Evolutionary conservation across 1,140 invertebrate species (phyloP).

Genomic region (Planococcus citri): DNA sequence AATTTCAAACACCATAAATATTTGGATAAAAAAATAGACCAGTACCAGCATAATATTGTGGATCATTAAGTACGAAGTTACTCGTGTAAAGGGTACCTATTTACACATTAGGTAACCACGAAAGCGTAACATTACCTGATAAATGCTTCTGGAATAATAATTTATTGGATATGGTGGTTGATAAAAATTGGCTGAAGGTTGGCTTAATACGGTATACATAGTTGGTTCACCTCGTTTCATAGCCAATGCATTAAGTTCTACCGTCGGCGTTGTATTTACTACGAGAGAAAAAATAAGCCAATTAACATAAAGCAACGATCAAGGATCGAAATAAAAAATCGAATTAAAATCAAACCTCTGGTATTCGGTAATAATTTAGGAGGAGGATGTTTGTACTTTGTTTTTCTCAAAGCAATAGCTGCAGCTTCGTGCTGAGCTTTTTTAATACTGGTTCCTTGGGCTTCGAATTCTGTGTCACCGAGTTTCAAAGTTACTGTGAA

Average conservation of each 20-base stretch:
- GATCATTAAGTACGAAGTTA: too few species aligned
- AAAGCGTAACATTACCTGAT: slow-evolving; percentile 1
- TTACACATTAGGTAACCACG: too few species aligned
- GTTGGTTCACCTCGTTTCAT: slow-evolving; percentile 89
- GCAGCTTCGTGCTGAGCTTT: slow-evolving; percentile 95
- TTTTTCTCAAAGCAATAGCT: slow-evolving; percentile 66
- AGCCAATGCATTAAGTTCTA: slow-evolving; percentile 84
- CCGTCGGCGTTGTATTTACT: slow-evolving; percentile 79
- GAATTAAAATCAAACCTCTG: too few species aligned
- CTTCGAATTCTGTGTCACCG: slow-evolving; percentile 77
- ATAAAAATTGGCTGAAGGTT: slow-evolving; percentile 34
- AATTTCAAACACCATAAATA: too few species aligned
- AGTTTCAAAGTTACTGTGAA: slow-evolving; percentile 91
- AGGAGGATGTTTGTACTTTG: slow-evolving; percentile 69
- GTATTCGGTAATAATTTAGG: slow-evolving; percentile 40
- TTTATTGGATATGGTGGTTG: slow-evolving; percentile 21
- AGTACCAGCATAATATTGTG: too few species aligned
- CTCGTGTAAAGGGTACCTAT: too few species aligned
- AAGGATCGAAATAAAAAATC: too few species aligned
- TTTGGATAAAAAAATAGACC: too few species aligned
- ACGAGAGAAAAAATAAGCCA: slow-evolving; percentile 31
- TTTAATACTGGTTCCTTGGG: slow-evolving; percentile 87
- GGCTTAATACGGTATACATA: slow-evolving; percentile 59
- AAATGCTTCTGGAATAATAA: slow-evolving; percentile 19
- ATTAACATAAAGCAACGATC: too few species aligned